phyloP scores from a whole-genome alignment of 2,113 vertebrate species.

The Podarcis muralis region DNA sequence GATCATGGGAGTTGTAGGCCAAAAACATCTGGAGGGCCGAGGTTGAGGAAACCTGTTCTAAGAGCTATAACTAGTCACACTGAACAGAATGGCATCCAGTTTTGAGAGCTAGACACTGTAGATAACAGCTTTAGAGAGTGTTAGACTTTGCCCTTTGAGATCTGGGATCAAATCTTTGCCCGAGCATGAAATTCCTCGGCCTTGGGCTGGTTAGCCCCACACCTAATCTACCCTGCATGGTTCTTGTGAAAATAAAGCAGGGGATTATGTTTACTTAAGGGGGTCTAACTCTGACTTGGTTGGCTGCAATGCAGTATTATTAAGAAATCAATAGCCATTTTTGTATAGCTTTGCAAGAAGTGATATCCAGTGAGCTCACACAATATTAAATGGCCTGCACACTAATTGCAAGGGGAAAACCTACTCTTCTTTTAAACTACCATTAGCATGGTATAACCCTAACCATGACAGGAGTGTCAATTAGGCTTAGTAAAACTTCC shows the following conservation, averaged over 20 bases:
- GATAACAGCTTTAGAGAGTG: no score
- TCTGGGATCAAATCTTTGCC: not conserved
- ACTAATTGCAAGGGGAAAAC: not conserved
- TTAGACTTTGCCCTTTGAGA: no score
- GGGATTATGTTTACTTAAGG: not conserved
- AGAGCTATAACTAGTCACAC: no score
- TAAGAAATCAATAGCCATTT: not conserved
- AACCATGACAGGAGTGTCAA: not conserved
- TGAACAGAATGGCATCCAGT: no score
- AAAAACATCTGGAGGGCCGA: no score
- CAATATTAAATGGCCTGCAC: not conserved
- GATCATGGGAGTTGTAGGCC: no score
- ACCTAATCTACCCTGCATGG: not conserved
- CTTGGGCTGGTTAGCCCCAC: not conserved
- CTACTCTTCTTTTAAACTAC: not conserved
- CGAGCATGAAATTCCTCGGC: not conserved
- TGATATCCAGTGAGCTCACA: not conserved
- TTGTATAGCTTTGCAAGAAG: not conserved
- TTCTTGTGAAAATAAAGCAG: not conserved
- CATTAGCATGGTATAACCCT: not conserved
- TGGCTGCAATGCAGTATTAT: not conserved
- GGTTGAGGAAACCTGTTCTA: no score
- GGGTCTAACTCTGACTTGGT: no score
- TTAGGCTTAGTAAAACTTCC: not conserved
- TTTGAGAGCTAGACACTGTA: no score